A percentile compares a stretch with the other conserved stretches of the same genome.
phyloP scores from a whole-genome alignment of 2,888 invertebrate species.

The Caenorhabditis sp. region DNA sequence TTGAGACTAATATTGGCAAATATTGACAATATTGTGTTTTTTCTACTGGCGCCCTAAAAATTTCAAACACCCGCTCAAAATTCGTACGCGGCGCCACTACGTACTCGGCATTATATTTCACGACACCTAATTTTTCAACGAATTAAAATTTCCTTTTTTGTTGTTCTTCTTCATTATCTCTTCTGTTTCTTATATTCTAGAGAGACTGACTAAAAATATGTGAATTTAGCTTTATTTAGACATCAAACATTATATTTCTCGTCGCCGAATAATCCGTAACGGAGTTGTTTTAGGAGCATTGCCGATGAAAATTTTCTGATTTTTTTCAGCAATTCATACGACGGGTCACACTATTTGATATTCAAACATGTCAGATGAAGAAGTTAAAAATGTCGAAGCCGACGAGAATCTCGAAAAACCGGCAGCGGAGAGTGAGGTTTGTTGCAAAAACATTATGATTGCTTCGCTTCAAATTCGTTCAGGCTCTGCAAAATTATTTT shows the following conservation, averaged over 20 bases:
- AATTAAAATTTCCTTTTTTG: background rate
- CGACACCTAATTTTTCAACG: slow-evolving; percentile 23
- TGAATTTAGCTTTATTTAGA: background rate
- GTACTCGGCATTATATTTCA: slow-evolving; percentile 36
- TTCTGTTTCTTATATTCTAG: background rate
- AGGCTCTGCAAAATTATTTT: too few species aligned
- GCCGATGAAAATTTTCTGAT: background rate
- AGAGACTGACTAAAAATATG: background rate
- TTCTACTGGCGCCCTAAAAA: too few species aligned
- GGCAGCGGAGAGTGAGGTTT: slow-evolving; percentile 40
- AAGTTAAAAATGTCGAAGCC: slow-evolving; percentile 29
- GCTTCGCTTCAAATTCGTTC: too few species aligned
- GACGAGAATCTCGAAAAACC: slow-evolving; percentile 32
- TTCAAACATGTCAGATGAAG: slow-evolving; percentile 56
- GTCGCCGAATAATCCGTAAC: background rate
- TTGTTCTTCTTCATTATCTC: background rate
- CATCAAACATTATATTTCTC: background rate
- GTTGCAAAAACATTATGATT: too few species aligned
- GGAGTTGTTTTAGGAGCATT: slow-evolving; percentile 9
- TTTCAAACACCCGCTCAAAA: too few species aligned
- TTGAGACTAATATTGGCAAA: too few species aligned
- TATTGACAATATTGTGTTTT: too few species aligned
- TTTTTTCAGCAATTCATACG: slow-evolving; percentile 61
- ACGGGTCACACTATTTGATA: slow-evolving; percentile 59
- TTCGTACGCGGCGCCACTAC: background rate